Percentiles rank a stretch among this genome's conserved stretches.
phyloP scores from a whole-genome alignment of 2,888 invertebrate species.

The Lasioglossum figueresi region DNA sequence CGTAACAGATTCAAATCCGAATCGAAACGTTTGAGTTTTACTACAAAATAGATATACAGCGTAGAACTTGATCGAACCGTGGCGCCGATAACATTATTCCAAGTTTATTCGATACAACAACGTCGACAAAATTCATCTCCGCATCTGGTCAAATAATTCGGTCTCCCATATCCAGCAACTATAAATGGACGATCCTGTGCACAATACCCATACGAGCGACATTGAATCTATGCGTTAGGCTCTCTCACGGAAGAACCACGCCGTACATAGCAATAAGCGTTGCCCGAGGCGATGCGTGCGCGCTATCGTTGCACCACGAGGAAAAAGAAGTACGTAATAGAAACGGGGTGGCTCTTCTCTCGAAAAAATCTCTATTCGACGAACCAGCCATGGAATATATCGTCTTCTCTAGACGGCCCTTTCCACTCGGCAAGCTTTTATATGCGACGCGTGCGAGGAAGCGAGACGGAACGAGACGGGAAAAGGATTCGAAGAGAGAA shows the following conservation, averaged over 20 bases:
- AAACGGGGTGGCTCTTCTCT: neutral
- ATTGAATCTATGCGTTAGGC: neutral
- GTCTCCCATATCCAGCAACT: neutral
- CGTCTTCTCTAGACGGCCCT: neutral
- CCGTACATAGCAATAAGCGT: neutral
- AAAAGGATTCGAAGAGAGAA: neutral
- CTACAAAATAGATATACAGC: too few species aligned
- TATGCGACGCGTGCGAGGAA: conserved; percentile 19
- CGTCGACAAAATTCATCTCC: too few species aligned
- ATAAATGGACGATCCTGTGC: neutral
- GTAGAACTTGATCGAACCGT: too few species aligned
- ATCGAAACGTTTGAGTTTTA: too few species aligned
- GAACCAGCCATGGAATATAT: neutral
- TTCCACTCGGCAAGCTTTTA: conserved; percentile 8
- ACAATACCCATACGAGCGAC: neutral
- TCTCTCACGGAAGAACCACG: neutral
- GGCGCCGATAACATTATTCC: too few species aligned
- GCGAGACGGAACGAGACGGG: neutral
- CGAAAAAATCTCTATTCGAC: conserved; percentile 6
- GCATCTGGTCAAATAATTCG: neutral
- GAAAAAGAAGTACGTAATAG: neutral
- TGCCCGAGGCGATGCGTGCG: neutral
- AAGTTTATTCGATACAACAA: too few species aligned
- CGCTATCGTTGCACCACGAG: neutral
- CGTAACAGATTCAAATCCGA: too few species aligned